phyloP scores from a whole-genome alignment of 2,888 invertebrate species.

The Ptychoptera contaminata region DNA sequence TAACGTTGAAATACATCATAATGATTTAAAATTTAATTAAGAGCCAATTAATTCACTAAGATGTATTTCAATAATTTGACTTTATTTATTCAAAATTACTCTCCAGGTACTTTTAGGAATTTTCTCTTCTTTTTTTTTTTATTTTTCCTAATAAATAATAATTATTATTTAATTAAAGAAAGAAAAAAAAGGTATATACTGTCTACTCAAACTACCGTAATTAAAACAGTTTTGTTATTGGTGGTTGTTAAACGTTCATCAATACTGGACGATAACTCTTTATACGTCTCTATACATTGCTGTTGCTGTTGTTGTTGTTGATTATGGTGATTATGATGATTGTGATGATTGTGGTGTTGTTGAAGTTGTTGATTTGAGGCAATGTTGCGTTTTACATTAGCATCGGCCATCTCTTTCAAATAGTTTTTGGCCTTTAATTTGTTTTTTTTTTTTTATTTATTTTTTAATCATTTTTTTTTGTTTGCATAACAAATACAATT shows the following conservation, averaged over 20 bases:
- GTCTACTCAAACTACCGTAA: constrained; percentile 3
- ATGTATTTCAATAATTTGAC: no score
- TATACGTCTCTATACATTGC: constrained; percentile 26
- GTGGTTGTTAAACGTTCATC: constrained; percentile 18
- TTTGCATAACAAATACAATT: no score
- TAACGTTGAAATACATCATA: no score
- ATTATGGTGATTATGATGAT: constrained; percentile 15
- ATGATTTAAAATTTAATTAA: no score
- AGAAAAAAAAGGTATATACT: background rate
- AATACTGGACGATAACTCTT: constrained; percentile 29
- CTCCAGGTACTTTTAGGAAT: no score
- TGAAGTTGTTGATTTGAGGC: constrained; percentile 1
- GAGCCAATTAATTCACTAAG: no score
- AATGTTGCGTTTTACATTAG: constrained; percentile 2
- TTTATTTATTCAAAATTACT: no score
- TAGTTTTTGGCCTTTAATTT: constrained; percentile 21
- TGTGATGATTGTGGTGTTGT: constrained; percentile 21
- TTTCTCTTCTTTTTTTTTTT: no score
- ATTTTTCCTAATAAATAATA: no score
- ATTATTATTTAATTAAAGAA: no score
- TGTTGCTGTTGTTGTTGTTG: constrained; percentile 15
- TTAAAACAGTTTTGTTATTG: background rate
- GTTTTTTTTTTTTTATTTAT: background rate
- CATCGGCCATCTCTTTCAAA: constrained; percentile 27
- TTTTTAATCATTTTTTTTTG: no score